Conservation (phyloP, 2,113 vertebrate species). For the Pelodiscus sinensis region DNA sequence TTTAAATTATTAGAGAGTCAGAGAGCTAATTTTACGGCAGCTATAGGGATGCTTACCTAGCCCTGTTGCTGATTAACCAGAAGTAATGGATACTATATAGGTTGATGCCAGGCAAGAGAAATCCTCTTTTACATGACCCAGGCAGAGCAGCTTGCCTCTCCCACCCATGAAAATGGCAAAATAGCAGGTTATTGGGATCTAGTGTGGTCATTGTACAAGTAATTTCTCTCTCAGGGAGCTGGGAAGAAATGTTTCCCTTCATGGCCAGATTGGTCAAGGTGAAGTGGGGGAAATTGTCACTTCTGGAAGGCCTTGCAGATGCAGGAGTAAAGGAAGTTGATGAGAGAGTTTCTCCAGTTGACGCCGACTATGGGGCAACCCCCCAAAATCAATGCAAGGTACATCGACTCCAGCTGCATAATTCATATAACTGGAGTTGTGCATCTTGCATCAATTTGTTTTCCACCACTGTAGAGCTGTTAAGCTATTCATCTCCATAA, state of each 20-base stretch:
- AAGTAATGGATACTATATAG: background rate
- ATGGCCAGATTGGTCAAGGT: background rate
- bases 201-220: background rate
- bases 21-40: background rate
- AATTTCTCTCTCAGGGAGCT: background rate
- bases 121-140: background rate
- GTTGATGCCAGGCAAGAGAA: background rate
- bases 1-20: background rate
- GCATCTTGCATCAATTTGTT: too few species aligned
- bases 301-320: too few species aligned
- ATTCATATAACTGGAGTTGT: too few species aligned
- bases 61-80: background rate
- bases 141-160: too few species aligned
- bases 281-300: too few species aligned
- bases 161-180: background rate
- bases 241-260: background rate
- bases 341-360: too few species aligned
- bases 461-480: too few species aligned
- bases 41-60: background rate
- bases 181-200: background rate
- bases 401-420: too few species aligned
- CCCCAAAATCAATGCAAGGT: too few species aligned
- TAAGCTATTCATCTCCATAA: background rate
- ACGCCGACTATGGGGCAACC: too few species aligned
- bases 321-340: too few species aligned